These are phyloP conservation scores for Silvanus unidentatus DNA, from an alignment of 2,888 invertebrate genomes.

Conservation along the genomic window DNA sequence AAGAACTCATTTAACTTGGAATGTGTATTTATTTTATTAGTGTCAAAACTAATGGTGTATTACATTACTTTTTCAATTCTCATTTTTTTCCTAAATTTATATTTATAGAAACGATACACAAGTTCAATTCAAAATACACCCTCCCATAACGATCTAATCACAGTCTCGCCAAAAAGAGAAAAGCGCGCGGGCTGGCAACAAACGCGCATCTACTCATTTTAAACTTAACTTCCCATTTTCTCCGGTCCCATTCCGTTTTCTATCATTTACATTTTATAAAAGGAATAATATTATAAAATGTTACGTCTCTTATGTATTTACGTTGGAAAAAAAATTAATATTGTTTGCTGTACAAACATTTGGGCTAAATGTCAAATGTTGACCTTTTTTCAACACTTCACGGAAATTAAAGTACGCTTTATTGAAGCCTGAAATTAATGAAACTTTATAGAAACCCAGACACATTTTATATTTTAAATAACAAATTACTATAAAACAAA, in stretches of 20 bases:
- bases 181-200: too few species aligned
- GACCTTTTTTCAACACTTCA: constrained; percentile 34
- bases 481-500: background rate
- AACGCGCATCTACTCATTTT: too few species aligned
- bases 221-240: too few species aligned
- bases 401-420: constrained; percentile 38
- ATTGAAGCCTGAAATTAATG: constrained; percentile 37
- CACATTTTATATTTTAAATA: constrained; percentile 6
- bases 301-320: background rate
- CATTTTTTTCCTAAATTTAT: background rate
- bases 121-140: background rate
- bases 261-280: too few species aligned
- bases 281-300: too few species aligned
- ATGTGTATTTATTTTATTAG: constrained; percentile 49
- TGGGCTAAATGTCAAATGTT: constrained; percentile 32
- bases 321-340: constrained; percentile 4
- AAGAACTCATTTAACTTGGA: constrained; percentile 49
- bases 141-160: too few species aligned
- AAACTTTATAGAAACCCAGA: constrained; percentile 20
- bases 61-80: constrained; percentile 31
- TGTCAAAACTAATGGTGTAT: constrained; percentile 45
- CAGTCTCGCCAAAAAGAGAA: too few species aligned
- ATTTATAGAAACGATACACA: too few species aligned
- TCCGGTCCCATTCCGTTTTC: too few species aligned
- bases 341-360: constrained; percentile 16